Percentiles rank a stretch among this genome's conserved stretches.
These are phyloP conservation scores for Icerya purchasi DNA, from an alignment of 2,888 invertebrate species.

Conservation along the genomic window DNA sequence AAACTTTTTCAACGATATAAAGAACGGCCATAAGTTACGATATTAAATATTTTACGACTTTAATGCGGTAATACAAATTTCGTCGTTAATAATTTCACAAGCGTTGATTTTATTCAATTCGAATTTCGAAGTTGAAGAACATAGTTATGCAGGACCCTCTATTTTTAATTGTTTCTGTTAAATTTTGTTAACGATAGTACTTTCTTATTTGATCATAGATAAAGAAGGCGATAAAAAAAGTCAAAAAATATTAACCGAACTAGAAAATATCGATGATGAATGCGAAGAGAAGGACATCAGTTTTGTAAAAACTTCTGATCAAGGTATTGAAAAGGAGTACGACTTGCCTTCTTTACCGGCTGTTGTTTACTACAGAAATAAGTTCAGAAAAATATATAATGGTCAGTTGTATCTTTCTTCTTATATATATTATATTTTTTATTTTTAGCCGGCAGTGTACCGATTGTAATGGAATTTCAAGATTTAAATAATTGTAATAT, in stretches of 20 bases:
- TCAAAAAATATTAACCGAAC: slow-evolving; percentile 63
- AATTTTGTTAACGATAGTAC: neutral
- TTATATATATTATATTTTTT: no score
- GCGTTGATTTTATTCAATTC: no score
- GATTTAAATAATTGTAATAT: no score
- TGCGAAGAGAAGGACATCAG: slow-evolving; percentile 79
- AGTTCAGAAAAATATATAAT: slow-evolving; percentile 67
- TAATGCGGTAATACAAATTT: no score
- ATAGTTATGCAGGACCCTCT: neutral
- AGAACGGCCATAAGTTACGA: no score
- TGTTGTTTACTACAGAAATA: slow-evolving; percentile 65
- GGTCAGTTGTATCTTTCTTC: slow-evolving; percentile 29
- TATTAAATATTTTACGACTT: no score
- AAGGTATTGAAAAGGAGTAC: slow-evolving; percentile 67
- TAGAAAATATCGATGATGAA: slow-evolving; percentile 83
- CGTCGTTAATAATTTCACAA: no score
- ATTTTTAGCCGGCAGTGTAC: neutral
- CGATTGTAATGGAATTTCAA: neutral
- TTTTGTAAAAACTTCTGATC: slow-evolving; percentile 78
- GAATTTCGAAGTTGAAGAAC: no score
- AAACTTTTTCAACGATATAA: no score
- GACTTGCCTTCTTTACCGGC: slow-evolving; percentile 61
- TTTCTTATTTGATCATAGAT: slow-evolving; percentile 31
- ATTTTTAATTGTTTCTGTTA: neutral
- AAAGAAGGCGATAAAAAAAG: slow-evolving; percentile 76